Conservation (phyloP, 2,113 vertebrate species). For the Salvelinus fontinalis region DNA sequence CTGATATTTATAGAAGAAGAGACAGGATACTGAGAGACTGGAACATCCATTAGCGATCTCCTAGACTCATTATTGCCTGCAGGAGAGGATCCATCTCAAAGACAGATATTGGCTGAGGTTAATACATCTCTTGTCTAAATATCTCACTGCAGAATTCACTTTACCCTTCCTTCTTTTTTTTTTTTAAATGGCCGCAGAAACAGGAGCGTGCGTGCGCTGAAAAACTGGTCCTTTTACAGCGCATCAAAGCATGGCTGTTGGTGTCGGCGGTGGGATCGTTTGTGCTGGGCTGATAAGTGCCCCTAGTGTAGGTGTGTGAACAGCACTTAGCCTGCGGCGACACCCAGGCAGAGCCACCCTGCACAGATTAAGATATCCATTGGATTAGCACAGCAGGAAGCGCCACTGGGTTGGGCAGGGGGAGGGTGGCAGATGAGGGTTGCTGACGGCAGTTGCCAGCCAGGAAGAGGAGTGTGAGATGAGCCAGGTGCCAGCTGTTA, state of each 20-base stretch:
- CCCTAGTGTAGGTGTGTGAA: neutral
- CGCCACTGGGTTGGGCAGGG: neutral
- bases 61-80: neutral
- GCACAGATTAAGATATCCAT: no score
- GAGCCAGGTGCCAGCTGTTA: constrained; percentile 39
- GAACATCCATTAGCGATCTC: constrained; percentile 9
- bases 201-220: neutral
- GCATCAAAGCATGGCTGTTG: neutral
- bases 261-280: neutral
- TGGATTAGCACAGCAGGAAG: no score
- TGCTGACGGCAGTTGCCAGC: constrained; percentile 12
- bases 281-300: neutral
- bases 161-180: neutral
- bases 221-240: neutral
- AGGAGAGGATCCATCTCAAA: neutral
- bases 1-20: neutral
- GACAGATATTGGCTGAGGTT: neutral
- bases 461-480: constrained; percentile 14
- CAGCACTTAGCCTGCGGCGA: no score
- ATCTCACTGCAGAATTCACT: neutral
- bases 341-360: no score
- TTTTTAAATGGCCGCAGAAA: neutral
- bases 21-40: neutral
- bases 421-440: neutral
- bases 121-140: neutral